phyloP scores from a whole-genome alignment of 2,797 vertebrate species.

The Enteromius argenteus region DNA sequence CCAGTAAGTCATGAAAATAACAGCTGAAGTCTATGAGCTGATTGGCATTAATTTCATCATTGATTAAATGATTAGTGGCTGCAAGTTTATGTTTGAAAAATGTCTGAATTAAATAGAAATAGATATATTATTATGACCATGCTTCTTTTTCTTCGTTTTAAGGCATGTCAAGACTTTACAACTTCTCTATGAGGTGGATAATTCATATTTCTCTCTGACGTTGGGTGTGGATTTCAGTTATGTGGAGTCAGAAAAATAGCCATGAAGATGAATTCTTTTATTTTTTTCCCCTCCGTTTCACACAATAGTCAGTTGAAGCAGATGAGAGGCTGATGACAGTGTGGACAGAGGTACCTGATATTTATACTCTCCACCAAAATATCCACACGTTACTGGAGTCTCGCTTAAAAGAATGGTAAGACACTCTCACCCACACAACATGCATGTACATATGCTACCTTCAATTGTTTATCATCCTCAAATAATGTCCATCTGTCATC shows the following conservation, averaged over 20 bases:
- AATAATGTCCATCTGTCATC: not conserved
- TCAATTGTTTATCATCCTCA: not conserved
- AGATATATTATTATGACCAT: not conserved
- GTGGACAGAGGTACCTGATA: slow-evolving; percentile 87
- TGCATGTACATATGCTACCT: not conserved
- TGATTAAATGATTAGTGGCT: not conserved
- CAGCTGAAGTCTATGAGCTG: not conserved
- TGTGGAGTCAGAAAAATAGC: not conserved
- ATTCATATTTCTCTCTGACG: not conserved
- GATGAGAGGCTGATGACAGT: slow-evolving; percentile 84
- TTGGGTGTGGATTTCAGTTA: not conserved
- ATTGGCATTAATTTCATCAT: not conserved
- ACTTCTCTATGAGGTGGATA: slow-evolving; percentile 85
- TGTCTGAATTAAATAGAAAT: not conserved
- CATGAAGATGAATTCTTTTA: not conserved
- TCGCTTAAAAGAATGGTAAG: slow-evolving; percentile 86
- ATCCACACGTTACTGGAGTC: slow-evolving; percentile 87
- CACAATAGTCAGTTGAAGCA: slow-evolving; percentile 70
- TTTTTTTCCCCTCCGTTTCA: not conserved
- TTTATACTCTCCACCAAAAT: slow-evolving; percentile 86
- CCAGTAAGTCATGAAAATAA: slow-evolving; percentile 81
- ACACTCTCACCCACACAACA: slow-evolving; percentile 21
- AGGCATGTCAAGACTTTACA: slow-evolving; percentile 92
- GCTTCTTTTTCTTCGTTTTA: slow-evolving; percentile 66
- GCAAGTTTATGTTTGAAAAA: not conserved